Base-by-base conservation (phyloP, 2,888 invertebrate species). In the Dinocampus coccinellae region DNA sequence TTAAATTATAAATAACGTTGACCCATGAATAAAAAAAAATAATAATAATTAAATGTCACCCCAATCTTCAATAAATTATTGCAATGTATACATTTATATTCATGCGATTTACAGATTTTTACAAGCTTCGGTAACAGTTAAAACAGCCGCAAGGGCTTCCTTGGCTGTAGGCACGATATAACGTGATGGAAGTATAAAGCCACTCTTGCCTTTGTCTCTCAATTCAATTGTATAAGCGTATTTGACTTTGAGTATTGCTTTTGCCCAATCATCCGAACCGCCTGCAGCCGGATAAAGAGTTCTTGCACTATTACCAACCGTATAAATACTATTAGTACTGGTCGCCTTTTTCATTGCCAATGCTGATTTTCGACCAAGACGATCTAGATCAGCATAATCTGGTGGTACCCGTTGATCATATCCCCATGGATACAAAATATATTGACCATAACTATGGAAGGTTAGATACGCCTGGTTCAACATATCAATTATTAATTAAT, bases 261-360 rank as follows among this genome's bases (percentile, higher is more conserved):
- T 96, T 7, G 96, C 97, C 95, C 97, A 97, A 86, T 97, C 97
- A 81, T 95, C 95, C 0, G 95, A 94, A 13, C 95, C 95, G 1
- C 95, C 95, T 34, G 94, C 89, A 1, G 94, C 94, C 0, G 95
- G 93, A 85, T 95, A 95, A 1, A 95, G 88, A 0, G 93, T 91
- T n/a, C 90, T 91, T 58, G 93, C 94, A 22, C 95, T 92, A 62
- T 94, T 92, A 11, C 95, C 95, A 0, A 95, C 93, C 34, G 91
- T 92, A 83, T 95, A 95, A 10, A 69, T 73, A 69, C 83, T 86
- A 62, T 88, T 85, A 1, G 91, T 89, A 33, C 93, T 92, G 24
- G 91, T 90, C 0, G 89, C 88, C 61, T 87, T 84, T 81, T 88
- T 86, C 78, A 94, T 94, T 2, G 92, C 92, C 89, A 90, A 88